Conservation (phyloP, 2,797 vertebrate species). For the Lophotriccus pileatus region DNA sequence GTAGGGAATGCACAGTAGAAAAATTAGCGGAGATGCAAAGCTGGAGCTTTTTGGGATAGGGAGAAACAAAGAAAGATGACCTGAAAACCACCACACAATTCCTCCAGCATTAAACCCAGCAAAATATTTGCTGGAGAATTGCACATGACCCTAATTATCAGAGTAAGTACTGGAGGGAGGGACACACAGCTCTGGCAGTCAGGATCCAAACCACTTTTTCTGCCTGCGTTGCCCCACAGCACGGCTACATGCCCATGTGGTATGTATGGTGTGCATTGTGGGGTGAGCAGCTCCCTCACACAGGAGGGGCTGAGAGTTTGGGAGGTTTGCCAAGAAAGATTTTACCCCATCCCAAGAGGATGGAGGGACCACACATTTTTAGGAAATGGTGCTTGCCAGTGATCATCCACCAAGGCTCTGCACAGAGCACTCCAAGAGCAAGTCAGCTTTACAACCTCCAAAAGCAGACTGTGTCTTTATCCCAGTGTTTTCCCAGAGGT, state of each 20-base stretch:
- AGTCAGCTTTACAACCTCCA: not conserved
- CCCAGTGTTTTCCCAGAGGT: not conserved
- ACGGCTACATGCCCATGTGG: rapidly evolving
- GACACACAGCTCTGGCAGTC: not conserved
- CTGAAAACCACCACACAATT: not conserved
- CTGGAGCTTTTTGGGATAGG: rapidly evolving
- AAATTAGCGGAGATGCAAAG: not conserved
- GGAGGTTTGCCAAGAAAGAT: not conserved
- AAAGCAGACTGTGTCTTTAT: not conserved
- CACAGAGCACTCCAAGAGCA: not conserved
- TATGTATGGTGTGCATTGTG: not conserved
- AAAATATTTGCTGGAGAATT: not conserved
- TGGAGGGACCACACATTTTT: not conserved
- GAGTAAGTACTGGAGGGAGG: not conserved
- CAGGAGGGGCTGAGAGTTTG: not conserved
- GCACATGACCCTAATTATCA: not conserved
- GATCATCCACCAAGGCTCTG: not conserved
- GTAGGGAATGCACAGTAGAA: not conserved
- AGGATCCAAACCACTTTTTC: not conserved
- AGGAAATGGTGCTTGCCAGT: not conserved
- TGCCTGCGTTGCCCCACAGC: not conserved
- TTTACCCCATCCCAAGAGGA: not conserved
- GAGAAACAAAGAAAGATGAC: not conserved
- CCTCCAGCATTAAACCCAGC: not conserved
- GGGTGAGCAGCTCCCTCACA: not conserved